Evolutionary conservation across 2,113 vertebrate genomes (phyloP).

Genomic region (Ptilonorhynchus violaceus): DNA sequence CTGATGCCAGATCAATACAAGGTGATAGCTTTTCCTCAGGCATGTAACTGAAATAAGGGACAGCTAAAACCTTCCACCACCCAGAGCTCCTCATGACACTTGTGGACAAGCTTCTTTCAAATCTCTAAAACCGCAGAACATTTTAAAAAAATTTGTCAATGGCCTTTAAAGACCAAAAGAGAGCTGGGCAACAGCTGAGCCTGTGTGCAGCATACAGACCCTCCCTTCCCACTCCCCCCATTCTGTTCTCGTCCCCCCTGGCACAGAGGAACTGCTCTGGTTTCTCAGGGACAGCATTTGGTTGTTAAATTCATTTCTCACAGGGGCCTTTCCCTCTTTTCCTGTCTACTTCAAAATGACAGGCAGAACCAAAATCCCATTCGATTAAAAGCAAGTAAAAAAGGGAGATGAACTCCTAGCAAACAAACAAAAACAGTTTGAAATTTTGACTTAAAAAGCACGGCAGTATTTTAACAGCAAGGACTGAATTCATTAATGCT

Average conservation of each 20-base stretch:
- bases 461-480: background rate
- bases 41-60: background rate
- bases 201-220: background rate
- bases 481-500: background rate
- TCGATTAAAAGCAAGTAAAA: background rate
- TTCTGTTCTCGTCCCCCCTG: background rate
- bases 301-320: conserved; percentile 9
- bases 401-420: background rate
- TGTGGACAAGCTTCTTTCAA: background rate
- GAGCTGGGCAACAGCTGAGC: background rate
- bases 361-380: background rate
- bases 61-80: background rate
- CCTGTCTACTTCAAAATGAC: background rate
- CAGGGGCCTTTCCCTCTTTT: background rate
- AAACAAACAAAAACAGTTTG: conserved; percentile 28
- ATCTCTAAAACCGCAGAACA: background rate
- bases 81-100: background rate
- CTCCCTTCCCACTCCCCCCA: background rate
- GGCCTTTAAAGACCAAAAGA: background rate
- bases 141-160: background rate
- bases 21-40: background rate
- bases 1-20: background rate
- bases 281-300: conserved; percentile 10
- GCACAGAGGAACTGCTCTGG: background rate
- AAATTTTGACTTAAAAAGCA: conserved; percentile 43